Base-by-base conservation (phyloP, 2,797 vertebrate genomes). In the Adrianichthys oophorus region DNA sequence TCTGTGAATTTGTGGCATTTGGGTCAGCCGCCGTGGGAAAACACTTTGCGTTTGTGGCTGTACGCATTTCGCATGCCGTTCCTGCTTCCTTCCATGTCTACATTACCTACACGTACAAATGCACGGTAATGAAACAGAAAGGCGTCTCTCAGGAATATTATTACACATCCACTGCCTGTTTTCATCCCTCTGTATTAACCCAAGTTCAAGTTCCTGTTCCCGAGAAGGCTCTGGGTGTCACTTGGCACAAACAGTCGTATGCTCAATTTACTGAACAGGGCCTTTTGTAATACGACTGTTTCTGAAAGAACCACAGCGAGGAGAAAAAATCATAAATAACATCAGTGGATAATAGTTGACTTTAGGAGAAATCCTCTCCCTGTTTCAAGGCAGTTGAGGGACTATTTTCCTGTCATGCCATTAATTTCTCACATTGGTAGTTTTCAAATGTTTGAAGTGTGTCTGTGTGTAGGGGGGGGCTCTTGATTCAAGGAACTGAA, bases 101-200 rank as follows among this genome's bases (percentile, higher is more conserved):
- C 3, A 18, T 23, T 5, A 24, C 45, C 14, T 7, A 8, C 41
- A 15, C 45, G 5, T 21, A 37, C 62, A 40, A 41, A 62, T 21
- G 8, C 15, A 24, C 65, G 29, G 0, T 56, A 4, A 41, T 16
- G 16, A 72, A 70, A 80, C 42, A 65, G 50, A 63, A 48, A 70
- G 37, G 41, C 44, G 62, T 82, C 68, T 69, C 54, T 80, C 49
- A 48, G 40, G 26, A 32, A 59, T 68, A 64, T 70, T 32, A 32
- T 10, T 32, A 32, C 32, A 37, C 10, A 2, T 12, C 32, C 29
- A 32, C 8, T 32, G 29, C 3, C 32, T 26, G 26, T 6, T 26
- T 26, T 26, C 26, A 26, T 26, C 26, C 26, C 26, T 26, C 26
- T 37, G 10, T 37, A 37, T 37, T 37, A 37, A 37, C 32, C 32